Conservation (phyloP, 2,797 vertebrate species). For the Neostethus bicornis region DNA sequence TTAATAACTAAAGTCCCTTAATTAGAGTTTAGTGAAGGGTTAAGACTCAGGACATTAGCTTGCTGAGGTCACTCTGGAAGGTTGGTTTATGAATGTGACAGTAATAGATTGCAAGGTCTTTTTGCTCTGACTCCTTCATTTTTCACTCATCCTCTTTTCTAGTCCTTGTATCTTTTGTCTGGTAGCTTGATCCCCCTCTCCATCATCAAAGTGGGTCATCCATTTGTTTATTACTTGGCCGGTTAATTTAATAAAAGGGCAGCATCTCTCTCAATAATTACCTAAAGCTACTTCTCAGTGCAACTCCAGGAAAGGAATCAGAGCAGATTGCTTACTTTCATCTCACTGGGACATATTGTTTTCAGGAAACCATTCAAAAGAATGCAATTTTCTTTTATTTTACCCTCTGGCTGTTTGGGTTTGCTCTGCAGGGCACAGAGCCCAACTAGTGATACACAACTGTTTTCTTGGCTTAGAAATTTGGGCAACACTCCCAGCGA, state of each 20-base stretch:
- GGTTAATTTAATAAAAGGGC: conserved; percentile 31
- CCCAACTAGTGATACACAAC: conserved; percentile 43
- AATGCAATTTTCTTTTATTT: conserved; percentile 25
- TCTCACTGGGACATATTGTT: conserved; percentile 55
- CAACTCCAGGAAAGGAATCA: conserved; percentile 34
- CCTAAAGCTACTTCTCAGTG: conserved; percentile 23
- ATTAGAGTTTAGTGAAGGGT: conserved; percentile 44
- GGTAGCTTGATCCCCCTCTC: too few species aligned
- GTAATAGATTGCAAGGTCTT: conserved; percentile 16
- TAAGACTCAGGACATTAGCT: conserved; percentile 50
- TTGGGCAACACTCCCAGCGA: conserved; percentile 47
- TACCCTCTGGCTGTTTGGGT: conserved; percentile 25
- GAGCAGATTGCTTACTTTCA: conserved; percentile 54
- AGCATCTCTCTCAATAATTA: conserved; percentile 36
- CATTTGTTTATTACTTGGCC: conserved; percentile 56
- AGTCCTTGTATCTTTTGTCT: background rate
- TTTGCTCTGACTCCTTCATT: conserved; percentile 8
- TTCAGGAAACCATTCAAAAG: conserved; percentile 45
- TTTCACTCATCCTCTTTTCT: conserved; percentile 5
- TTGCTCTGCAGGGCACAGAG: conserved; percentile 49
- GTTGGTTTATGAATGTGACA: conserved; percentile 40
- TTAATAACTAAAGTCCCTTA: conserved; percentile 57
- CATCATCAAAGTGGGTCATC: too few species aligned
- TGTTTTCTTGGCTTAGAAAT: conserved; percentile 37
- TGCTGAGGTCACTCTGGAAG: conserved; percentile 24